These are phyloP conservation scores for Eumacrocentrus americanus DNA, from an alignment of 2,888 invertebrate genomes.

Conservation along the genomic window DNA sequence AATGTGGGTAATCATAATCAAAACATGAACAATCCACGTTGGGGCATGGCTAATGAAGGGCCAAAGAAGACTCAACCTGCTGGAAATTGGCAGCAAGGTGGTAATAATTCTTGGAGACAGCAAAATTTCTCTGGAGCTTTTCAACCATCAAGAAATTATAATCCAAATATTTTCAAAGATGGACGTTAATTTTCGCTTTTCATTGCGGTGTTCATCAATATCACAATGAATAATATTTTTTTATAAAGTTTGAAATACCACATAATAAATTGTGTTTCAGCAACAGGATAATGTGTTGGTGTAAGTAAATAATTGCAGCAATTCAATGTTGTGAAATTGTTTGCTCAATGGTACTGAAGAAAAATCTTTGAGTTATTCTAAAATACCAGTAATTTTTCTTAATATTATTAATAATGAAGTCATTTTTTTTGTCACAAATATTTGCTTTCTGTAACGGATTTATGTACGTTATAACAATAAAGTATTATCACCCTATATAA, in stretches of 20 bases:
- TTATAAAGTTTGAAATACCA: too few species aligned
- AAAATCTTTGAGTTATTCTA: background rate
- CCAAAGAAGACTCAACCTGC: conserved; percentile 26
- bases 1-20: conserved; percentile 24
- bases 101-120: conserved; percentile 41
- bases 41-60: conserved; percentile 24
- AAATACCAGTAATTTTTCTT: background rate
- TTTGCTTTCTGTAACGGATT: background rate
- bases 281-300: too few species aligned
- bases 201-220: background rate
- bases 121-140: conserved; percentile 39
- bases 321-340: background rate
- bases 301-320: background rate
- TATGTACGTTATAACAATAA: background rate
- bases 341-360: background rate
- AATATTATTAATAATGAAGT: too few species aligned
- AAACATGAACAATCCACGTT: conserved; percentile 28
- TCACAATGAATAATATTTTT: background rate
- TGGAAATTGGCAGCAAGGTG: conserved; percentile 41
- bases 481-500: background rate
- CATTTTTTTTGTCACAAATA: background rate
- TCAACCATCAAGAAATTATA: conserved; percentile 32
- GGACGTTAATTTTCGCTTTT: conserved; percentile 36
- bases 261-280: too few species aligned
- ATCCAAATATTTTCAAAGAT: conserved; percentile 42